These are phyloP conservation scores for Miniopterus natalensis DNA, from an alignment of 2,113 vertebrate genomes.

Conservation along the genomic window DNA sequence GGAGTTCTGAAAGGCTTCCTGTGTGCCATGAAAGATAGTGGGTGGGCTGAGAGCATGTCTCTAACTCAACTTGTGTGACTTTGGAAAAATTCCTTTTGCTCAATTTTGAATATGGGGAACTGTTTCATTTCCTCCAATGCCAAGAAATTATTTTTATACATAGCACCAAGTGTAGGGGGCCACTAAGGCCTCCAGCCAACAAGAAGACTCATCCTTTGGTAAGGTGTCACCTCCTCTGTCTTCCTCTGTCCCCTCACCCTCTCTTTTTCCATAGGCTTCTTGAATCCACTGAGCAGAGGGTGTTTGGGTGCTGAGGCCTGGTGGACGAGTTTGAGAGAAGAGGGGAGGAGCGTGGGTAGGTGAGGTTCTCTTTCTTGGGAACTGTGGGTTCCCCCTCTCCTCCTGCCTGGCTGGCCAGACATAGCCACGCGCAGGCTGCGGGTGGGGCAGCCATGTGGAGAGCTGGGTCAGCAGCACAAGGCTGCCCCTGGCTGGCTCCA, in stretches of 20 bases:
- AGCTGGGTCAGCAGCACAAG: conserved; percentile 40
- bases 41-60: not conserved
- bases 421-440: not conserved
- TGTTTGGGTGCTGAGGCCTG: not conserved
- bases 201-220: not conserved
- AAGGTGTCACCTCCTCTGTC: not conserved
- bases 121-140: not conserved
- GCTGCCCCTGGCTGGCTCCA: conserved; percentile 13
- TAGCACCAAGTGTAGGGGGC: not conserved
- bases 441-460: not conserved
- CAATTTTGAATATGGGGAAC: not conserved
- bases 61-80: not conserved
- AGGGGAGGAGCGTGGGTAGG: not conserved
- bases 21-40: not conserved
- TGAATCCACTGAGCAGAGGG: not conserved
- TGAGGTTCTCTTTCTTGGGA: not conserved
- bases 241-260: not conserved
- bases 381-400: not conserved
- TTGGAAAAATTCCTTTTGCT: not conserved
- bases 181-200: not conserved
- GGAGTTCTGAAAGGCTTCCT: not conserved
- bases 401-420: not conserved
- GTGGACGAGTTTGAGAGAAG: too few species aligned
- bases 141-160: not conserved
- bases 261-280: not conserved